Conservation (phyloP, 2,888 invertebrate genomes). For the Biston betularia region DNA sequence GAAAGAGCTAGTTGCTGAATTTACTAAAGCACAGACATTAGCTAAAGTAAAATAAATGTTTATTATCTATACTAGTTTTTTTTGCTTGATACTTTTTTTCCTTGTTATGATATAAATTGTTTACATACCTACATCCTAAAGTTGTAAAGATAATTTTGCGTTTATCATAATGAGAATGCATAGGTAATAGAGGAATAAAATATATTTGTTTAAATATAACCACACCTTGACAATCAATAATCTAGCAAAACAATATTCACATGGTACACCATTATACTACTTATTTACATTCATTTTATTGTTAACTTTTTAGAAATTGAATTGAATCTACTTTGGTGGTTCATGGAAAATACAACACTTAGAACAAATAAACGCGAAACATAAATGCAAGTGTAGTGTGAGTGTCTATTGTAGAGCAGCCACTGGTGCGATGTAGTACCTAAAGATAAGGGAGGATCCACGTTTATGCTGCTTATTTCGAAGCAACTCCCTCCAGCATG, state of each 20-base stretch:
- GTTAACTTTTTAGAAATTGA: slow-evolving; percentile 56
- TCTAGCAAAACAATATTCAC: slow-evolving; percentile 79
- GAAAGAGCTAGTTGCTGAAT: slow-evolving; percentile 80
- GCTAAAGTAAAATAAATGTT: slow-evolving; percentile 71
- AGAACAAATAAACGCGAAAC: slow-evolving; percentile 78
- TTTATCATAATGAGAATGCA: slow-evolving; percentile 32
- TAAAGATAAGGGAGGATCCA: slow-evolving; percentile 93
- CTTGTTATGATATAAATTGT: slow-evolving; percentile 6
- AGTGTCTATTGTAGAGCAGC: slow-evolving; percentile 71
- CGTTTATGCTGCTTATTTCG: slow-evolving; percentile 92
- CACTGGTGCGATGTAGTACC: slow-evolving; percentile 87
- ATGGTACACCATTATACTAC: slow-evolving; percentile 79
- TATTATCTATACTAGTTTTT: slow-evolving; percentile 13
- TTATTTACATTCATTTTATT: slow-evolving; percentile 82
- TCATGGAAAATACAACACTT: slow-evolving; percentile 83
- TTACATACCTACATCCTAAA: not conserved
- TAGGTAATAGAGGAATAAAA: slow-evolving; percentile 68
- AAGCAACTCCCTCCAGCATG: slow-evolving; percentile 93
- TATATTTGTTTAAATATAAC: slow-evolving; percentile 80
- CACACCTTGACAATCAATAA: slow-evolving; percentile 74
- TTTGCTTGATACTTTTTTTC: slow-evolving; percentile 18
- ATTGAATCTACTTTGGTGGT: slow-evolving; percentile 79
- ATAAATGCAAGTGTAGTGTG: slow-evolving; percentile 55
- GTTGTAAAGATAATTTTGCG: slow-evolving; percentile 15
- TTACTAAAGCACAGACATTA: slow-evolving; percentile 83